Percentiles rank a stretch among this genome's conserved stretches.
phyloP scores from a whole-genome alignment of 2,113 vertebrate genomes.

The Gymnorhina tibicen region DNA sequence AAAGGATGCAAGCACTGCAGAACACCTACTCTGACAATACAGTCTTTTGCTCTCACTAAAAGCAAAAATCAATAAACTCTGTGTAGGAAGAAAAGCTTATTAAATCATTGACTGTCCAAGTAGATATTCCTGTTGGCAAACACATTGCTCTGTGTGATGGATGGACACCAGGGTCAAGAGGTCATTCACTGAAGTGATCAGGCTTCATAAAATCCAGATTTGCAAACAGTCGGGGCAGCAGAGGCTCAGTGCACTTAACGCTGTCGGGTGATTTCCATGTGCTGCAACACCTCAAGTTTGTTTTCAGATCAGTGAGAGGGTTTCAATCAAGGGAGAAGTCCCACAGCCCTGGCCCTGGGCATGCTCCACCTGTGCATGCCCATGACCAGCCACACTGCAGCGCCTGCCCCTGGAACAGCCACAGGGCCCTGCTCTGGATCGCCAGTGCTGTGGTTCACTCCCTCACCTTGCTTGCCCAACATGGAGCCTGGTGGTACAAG shows the following conservation, averaged over 20 bases:
- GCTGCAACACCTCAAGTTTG: rapidly evolving
- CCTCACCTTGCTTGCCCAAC: not conserved
- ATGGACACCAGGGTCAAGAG: not conserved
- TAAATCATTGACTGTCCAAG: conserved; percentile 12
- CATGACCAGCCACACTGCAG: rapidly evolving
- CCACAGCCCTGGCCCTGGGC: not conserved
- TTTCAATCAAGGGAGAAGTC: not conserved
- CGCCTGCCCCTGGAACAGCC: not conserved
- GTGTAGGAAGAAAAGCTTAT: conserved; percentile 36
- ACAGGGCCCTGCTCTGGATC: not conserved
- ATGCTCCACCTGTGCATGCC: rapidly evolving
- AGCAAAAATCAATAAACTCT: conserved; percentile 21
- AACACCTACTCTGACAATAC: conserved; percentile 33
- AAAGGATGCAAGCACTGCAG: not conserved
- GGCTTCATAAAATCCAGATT: conserved; percentile 14
- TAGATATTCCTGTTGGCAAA: not conserved
- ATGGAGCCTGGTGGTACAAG: not conserved
- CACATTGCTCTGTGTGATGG: conserved; percentile 5
- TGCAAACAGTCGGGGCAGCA: not conserved
- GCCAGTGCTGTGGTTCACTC: rapidly evolving
- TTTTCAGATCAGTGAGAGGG: not conserved
- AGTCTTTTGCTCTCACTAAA: conserved; percentile 5
- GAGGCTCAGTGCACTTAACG: not conserved
- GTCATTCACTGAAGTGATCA: not conserved
- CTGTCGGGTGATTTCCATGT: not conserved